Evolutionary conservation across 2,797 vertebrate genomes (phyloP).

Genomic region (Spinus olivaceus): DNA sequence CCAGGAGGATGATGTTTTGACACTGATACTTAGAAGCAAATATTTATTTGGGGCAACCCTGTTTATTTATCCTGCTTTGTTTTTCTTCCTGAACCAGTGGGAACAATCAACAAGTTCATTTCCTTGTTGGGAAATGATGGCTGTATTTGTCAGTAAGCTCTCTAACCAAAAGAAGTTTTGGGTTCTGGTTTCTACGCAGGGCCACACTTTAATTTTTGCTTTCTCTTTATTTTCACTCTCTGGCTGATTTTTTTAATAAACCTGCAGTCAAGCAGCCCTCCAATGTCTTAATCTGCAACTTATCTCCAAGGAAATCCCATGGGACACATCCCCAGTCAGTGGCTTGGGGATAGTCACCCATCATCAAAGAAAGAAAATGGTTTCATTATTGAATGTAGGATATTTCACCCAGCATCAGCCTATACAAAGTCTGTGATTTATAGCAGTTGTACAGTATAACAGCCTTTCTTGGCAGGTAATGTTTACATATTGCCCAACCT

Average conservation of each 20-base stretch:
- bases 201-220: not conserved
- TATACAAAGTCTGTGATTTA: not conserved
- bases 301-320: not conserved
- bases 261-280: not conserved
- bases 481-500: not conserved
- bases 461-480: not conserved
- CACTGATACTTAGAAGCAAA: not conserved
- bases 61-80: constrained; percentile 16
- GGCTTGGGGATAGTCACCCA: not conserved
- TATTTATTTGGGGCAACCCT: constrained; percentile 21
- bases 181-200: not conserved
- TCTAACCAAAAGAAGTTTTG: not conserved
- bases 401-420: not conserved
- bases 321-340: not conserved
- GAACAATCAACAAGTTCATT: constrained; percentile 10
- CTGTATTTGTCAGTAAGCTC: not conserved
- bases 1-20: constrained; percentile 7
- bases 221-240: not conserved
- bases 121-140: constrained; percentile 2
- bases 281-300: not conserved
- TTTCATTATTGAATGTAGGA: not conserved
- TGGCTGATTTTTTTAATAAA: not conserved
- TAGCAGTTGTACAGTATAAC: not conserved
- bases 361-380: not conserved
- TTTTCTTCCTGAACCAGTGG: constrained; percentile 30